Conservation (phyloP, 2,888 invertebrate species). For the Aphrophora alni region DNA sequence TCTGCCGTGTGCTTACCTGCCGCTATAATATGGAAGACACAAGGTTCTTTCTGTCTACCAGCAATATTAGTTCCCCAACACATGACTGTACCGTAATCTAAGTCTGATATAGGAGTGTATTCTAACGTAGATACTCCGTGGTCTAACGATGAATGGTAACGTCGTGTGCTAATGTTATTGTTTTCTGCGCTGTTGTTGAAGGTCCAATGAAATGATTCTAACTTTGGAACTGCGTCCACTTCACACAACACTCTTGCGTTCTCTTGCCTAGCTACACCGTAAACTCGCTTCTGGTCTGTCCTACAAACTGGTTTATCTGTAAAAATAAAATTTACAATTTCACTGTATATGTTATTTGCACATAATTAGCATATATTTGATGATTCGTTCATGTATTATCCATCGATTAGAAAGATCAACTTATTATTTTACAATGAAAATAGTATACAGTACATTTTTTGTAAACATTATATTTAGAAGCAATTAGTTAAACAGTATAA, state of each 20-base stretch:
- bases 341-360: too few species aligned
- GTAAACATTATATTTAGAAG: too few species aligned
- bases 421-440: too few species aligned
- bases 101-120: constrained; percentile 76
- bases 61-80: constrained; percentile 78
- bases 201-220: constrained; percentile 84
- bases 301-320: constrained; percentile 86
- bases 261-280: constrained; percentile 84
- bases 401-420: too few species aligned
- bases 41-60: constrained; percentile 75
- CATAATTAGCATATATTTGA: too few species aligned
- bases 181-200: constrained; percentile 85
- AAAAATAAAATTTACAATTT: too few species aligned
- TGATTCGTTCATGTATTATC: too few species aligned
- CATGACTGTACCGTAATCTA: constrained; percentile 77
- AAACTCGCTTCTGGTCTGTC: constrained; percentile 75
- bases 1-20: constrained; percentile 63
- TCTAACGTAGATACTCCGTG: constrained; percentile 70
- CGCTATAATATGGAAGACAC: constrained; percentile 75
- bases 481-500: too few species aligned
- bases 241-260: constrained; percentile 80
- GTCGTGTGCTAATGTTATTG: not conserved
- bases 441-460: too few species aligned
- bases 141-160: constrained; percentile 51
- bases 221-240: constrained; percentile 84